Percentiles rank a stretch among this genome's conserved stretches.
phyloP scores from a whole-genome alignment of 1,140 invertebrate genomes.

The Drosophila busckii region DNA sequence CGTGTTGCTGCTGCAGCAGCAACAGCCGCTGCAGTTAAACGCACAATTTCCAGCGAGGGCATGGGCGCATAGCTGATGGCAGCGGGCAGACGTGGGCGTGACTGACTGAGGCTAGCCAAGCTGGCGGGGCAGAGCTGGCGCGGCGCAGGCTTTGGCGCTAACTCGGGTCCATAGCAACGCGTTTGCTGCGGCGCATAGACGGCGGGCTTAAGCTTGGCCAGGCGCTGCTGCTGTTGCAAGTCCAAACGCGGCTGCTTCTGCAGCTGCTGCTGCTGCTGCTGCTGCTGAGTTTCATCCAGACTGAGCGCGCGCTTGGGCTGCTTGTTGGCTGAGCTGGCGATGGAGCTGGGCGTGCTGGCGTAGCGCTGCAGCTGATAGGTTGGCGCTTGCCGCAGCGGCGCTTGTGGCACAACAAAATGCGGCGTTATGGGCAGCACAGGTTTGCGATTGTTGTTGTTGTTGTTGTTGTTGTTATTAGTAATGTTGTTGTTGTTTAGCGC shows the following conservation, averaged over 20 bases:
- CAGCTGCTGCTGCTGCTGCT: constrained; percentile 16
- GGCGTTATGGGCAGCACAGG: constrained; percentile 6
- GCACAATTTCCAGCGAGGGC: constrained; percentile 62
- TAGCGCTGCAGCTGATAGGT: constrained; percentile 53
- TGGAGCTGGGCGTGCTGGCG: constrained; percentile 65
- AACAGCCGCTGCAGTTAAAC: constrained; percentile 24
- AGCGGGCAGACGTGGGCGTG: neutral
- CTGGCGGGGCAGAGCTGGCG: constrained; percentile 29
- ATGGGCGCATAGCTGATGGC: constrained; percentile 35
- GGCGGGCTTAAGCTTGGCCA: constrained; percentile 6
- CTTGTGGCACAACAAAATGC: constrained; percentile 65
- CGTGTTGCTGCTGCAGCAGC: neutral
- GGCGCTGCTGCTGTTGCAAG: constrained; percentile 28
- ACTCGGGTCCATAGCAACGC: constrained; percentile 43
- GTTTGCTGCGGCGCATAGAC: constrained; percentile 30
- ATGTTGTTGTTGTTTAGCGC: constrained; percentile 31
- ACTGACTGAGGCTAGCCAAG: constrained; percentile 16
- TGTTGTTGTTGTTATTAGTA: constrained; percentile 26
- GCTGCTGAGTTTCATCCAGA: constrained; percentile 53
- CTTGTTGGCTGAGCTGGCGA: constrained; percentile 72
- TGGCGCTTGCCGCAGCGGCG: constrained; percentile 25
- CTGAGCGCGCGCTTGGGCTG: constrained; percentile 61
- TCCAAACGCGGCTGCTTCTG: constrained; percentile 47
- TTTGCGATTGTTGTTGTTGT: constrained; percentile 36
- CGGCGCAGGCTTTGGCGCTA: constrained; percentile 10